phyloP scores from a whole-genome alignment of 2,113 vertebrate genomes.

The Dromaius novaehollandiae region DNA sequence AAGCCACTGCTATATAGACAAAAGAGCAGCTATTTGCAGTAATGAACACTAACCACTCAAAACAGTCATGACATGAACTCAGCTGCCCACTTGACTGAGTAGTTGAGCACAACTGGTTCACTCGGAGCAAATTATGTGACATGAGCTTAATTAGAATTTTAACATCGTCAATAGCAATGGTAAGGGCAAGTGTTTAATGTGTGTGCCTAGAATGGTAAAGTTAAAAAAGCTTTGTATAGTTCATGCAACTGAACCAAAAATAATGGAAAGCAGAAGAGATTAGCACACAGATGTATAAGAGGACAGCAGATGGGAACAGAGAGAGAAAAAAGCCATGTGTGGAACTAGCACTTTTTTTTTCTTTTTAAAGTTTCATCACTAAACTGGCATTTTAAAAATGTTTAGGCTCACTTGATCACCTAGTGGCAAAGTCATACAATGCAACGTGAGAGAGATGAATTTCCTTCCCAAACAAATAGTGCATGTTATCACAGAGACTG shows the following conservation, averaged over 20 bases:
- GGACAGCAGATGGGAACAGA: not conserved
- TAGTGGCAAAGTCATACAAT: not conserved
- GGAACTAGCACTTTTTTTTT: not conserved
- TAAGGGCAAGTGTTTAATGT: not conserved
- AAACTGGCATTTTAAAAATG: not conserved
- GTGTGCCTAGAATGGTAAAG: not conserved
- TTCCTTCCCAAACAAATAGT: not conserved
- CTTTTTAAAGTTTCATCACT: not conserved
- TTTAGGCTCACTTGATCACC: not conserved
- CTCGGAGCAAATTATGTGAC: not conserved
- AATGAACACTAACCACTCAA: not conserved
- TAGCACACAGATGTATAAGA: not conserved
- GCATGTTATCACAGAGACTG: not conserved
- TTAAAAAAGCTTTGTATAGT: not conserved
- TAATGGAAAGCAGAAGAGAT: constrained; percentile 4
- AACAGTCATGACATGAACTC: not conserved
- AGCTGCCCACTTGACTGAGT: not conserved
- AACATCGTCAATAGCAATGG: not conserved
- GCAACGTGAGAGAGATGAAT: not conserved
- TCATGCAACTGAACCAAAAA: not conserved
- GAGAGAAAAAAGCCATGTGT: not conserved
- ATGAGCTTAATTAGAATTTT: not conserved
- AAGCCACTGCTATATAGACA: not conserved
- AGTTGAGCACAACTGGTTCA: not conserved
- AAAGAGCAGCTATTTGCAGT: not conserved